Percentiles rank a stretch among this genome's conserved stretches.
Conservation (phyloP, 2,113 vertebrate species). For the Phyllostomus discolor region DNA sequence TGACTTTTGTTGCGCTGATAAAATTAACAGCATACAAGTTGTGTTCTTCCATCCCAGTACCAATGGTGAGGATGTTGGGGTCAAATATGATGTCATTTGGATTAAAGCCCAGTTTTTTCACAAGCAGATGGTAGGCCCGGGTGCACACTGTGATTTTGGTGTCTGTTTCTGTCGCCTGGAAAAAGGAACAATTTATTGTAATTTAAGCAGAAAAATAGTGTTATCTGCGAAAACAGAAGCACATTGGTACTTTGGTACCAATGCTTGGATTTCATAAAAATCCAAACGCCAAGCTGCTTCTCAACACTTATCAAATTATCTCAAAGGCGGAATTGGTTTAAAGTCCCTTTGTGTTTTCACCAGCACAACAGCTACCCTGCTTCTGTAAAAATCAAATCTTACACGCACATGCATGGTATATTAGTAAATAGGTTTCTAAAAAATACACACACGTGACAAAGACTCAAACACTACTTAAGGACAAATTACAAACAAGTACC, state of each 20-base stretch:
- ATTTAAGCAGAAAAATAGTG: constrained; percentile 1
- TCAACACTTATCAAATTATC: neutral
- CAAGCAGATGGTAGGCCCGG: constrained; percentile 91
- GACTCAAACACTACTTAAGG: neutral
- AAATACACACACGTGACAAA: neutral
- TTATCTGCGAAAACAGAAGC: neutral
- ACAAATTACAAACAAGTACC: neutral
- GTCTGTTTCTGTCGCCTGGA: constrained; percentile 91
- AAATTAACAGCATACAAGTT: constrained; percentile 92
- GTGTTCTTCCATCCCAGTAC: constrained; percentile 98
- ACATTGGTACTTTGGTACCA: neutral
- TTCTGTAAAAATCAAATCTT: neutral
- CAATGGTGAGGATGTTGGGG: constrained; percentile 98
- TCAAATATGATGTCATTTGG: constrained; percentile 98
- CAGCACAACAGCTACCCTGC: neutral
- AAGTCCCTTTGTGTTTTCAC: neutral
- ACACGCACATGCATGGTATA: neutral
- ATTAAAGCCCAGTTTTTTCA: constrained; percentile 87
- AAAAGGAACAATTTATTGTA: neutral
- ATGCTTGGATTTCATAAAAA: neutral
- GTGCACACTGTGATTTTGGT: constrained; percentile 90
- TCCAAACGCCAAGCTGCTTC: neutral
- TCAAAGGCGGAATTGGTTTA: neutral
- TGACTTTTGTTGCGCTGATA: constrained; percentile 88
- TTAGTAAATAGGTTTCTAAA: neutral